Evolutionary conservation across 2,113 vertebrate species (phyloP).

Genomic region (Apodemus sylvaticus): DNA sequence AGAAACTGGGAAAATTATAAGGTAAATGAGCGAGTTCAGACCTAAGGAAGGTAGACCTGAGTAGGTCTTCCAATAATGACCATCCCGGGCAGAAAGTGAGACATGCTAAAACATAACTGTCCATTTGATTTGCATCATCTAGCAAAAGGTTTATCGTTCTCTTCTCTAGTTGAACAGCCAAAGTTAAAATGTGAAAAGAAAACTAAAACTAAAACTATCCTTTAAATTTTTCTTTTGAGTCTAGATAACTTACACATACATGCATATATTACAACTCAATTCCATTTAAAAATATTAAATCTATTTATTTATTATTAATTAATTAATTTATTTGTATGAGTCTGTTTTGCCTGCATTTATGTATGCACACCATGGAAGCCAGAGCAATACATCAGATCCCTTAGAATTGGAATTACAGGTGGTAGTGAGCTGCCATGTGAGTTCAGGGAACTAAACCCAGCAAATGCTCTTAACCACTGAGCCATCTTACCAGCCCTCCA

Average conservation of each 20-base stretch:
- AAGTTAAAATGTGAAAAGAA: slow-evolving; percentile 53
- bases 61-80: not conserved
- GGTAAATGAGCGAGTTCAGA: slow-evolving; percentile 82
- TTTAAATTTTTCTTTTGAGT: slow-evolving; percentile 1
- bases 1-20: slow-evolving; percentile 99
- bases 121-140: not conserved
- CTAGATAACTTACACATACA: not conserved
- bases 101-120: not conserved
- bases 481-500: not conserved
- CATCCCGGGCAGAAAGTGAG: not conserved
- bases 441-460: too few relatives aligned
- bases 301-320: not conserved
- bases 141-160: not conserved
- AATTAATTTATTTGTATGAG: not conserved
- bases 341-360: not conserved
- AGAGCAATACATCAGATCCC: not conserved
- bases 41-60: not conserved
- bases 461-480: not conserved
- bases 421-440: not conserved
- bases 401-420: not conserved
- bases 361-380: not conserved
- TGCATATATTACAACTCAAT: not conserved
- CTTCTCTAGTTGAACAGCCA: not conserved
- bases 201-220: not conserved
- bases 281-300: not conserved